Percentiles rank a stretch among this genome's conserved stretches.
phyloP scores from a whole-genome alignment of 2,888 invertebrate species.

The Dicyrtomina minuta region DNA sequence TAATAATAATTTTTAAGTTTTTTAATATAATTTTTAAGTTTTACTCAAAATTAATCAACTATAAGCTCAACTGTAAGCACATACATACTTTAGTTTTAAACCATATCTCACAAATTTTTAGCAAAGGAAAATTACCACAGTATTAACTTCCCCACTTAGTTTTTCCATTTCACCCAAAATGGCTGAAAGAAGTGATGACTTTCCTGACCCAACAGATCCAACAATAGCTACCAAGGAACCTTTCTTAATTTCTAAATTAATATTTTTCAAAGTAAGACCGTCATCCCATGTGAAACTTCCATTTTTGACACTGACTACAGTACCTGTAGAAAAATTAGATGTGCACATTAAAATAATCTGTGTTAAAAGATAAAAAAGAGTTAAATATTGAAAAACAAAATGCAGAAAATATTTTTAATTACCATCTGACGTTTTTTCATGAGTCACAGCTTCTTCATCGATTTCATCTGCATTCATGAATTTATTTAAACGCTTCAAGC shows the following conservation, averaged over 20 bases:
- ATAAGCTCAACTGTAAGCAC: too few relatives aligned
- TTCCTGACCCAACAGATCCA: constrained; percentile 84
- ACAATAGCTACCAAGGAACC: constrained; percentile 78
- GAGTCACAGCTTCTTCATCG: constrained; percentile 57
- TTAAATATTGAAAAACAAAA: not conserved
- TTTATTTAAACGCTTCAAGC: constrained; percentile 61
- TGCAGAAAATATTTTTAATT: constrained; percentile 58
- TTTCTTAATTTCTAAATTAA: constrained; percentile 69
- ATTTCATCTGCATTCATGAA: constrained; percentile 63
- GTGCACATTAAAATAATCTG: too few relatives aligned
- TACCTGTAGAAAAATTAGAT: not conserved
- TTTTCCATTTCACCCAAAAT: constrained; percentile 59
- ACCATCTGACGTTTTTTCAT: constrained; percentile 65
- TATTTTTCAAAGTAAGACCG: constrained; percentile 60
- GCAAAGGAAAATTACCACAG: not conserved
- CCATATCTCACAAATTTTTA: too few relatives aligned
- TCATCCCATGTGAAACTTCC: constrained; percentile 86
- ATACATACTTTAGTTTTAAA: too few relatives aligned
- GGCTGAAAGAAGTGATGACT: constrained; percentile 63
- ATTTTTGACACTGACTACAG: constrained; percentile 77
- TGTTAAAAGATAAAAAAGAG: too few relatives aligned
- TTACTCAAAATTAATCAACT: not conserved
- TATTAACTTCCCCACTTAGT: constrained; percentile 33
- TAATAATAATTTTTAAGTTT: not conserved
- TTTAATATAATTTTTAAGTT: not conserved